Percentiles rank a stretch among this genome's conserved stretches.
Conservation (phyloP, 2,888 invertebrate genomes). For the Dicycla oo region DNA sequence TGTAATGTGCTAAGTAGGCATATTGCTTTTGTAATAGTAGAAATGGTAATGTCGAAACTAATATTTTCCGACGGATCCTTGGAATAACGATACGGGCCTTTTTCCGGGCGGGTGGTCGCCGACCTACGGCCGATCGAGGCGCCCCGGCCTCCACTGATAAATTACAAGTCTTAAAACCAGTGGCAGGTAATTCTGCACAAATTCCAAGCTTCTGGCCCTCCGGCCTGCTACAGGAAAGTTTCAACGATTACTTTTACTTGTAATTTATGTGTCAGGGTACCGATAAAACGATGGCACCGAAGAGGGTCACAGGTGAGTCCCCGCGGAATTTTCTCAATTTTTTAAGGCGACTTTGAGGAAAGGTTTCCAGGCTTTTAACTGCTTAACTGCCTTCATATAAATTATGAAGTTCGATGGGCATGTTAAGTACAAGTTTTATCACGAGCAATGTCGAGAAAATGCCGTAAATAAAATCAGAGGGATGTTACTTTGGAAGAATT, state of each 20-base stretch:
- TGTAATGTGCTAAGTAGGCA: conserved; percentile 68
- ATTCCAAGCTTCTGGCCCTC: conserved; percentile 83
- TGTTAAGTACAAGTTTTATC: conserved; percentile 61
- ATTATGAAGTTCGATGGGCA: conserved; percentile 66
- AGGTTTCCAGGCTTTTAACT: conserved; percentile 69
- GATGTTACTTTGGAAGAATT: conserved; percentile 54
- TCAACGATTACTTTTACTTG: conserved; percentile 88
- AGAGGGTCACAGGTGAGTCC: conserved; percentile 85
- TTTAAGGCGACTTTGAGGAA: conserved; percentile 68
- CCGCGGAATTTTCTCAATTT: conserved; percentile 75
- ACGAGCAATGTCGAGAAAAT: conserved; percentile 49
- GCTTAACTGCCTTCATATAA: conserved; percentile 69
- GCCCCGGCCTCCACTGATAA: conserved; percentile 88
- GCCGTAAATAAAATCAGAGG: conserved; percentile 54
- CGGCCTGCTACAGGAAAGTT: conserved; percentile 84
- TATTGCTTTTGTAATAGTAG: conserved; percentile 73
- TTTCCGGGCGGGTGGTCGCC: conserved; percentile 79
- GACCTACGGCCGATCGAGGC: conserved; percentile 79
- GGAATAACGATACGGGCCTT: conserved; percentile 79
- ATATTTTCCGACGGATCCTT: conserved; percentile 73
- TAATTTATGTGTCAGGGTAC: conserved; percentile 86
- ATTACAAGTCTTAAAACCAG: conserved; percentile 91
- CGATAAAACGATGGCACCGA: conserved; percentile 82
- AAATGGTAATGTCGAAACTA: conserved; percentile 69
- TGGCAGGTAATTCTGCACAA: conserved; percentile 91